Evolutionary conservation across 2,888 invertebrate genomes (phyloP).

Genomic region (Eristalis arbustorum): DNA sequence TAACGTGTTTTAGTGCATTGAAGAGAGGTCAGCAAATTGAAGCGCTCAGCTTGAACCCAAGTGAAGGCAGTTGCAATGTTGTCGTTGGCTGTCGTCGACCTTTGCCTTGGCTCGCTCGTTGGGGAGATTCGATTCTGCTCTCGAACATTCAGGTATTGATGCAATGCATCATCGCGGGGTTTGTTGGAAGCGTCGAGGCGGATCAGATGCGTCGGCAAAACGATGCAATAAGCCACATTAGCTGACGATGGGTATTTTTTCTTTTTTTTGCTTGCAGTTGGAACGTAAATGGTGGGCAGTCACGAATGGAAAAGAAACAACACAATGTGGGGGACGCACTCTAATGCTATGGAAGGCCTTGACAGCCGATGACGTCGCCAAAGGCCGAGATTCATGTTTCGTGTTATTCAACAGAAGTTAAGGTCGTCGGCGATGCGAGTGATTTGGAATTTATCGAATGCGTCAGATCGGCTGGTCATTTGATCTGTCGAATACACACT

Average conservation of each 20-base stretch:
- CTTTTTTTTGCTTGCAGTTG: neutral
- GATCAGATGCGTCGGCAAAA: neutral
- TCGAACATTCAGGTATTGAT: neutral
- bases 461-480: neutral
- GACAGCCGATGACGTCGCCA: neutral
- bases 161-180: neutral
- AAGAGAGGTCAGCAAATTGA: constrained; percentile 13
- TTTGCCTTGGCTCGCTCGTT: constrained; percentile 43
- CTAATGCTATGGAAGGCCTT: neutral
- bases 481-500: neutral
- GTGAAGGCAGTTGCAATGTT: constrained; percentile 22
- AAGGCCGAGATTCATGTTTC: neutral
- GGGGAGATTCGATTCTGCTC: constrained; percentile 5
- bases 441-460: neutral
- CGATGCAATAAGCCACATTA: neutral
- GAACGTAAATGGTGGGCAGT: neutral
- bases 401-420: neutral
- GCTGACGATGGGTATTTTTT: neutral
- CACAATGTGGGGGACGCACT: neutral
- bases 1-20: constrained; percentile 7
- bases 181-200: neutral
- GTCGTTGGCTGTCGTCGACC: constrained; percentile 57
- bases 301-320: neutral
- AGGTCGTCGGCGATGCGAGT: neutral
- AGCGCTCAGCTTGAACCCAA: constrained; percentile 17